Base-by-base conservation (phyloP, 2,113 vertebrate species). In the Halcyon malimbica region DNA sequence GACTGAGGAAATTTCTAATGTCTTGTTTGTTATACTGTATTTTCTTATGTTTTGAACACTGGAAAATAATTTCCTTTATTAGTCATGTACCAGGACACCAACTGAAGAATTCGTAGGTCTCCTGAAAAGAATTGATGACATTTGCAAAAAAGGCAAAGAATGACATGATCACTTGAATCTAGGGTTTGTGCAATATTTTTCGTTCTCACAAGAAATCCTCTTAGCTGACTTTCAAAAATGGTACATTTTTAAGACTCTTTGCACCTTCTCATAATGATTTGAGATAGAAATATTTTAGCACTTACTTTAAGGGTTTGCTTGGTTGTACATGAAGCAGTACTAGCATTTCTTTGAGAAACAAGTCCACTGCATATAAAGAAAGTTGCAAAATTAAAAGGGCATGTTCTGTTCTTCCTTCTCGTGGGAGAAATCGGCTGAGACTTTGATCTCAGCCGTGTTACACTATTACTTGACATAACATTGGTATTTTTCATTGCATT, bases 371-470 rank as follows among this genome's bases (percentile, higher is more conserved):
- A 37, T 63, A 69, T 39, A 44, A 71, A 88, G 18, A 83, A 90
- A 93, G 42, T n/a, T 86, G 24, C n/a, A 88, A 88, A 94, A 96
- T 94, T 64, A 64, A 77, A 85, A 85, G n/a, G 19, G 35, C 50
- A 37, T 57, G 19, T 62, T 90, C 59, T 76, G 13, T 10, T 80
- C 13, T 54, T 89, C 50, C 31, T 79, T 87, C 84, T 87, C 70
- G 48, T 68, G 87, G 65, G 81, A 96, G 28, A 94, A 90, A 91
- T 79, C 39, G 85, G 28, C 54, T 62, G 39, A 83, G 54, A 68
- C 46, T 89, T 94, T 87, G 69, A 95, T 93, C 82, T 91, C 80
- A 83, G 25, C 21, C 37, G 17, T 87, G 28, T 46, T 93, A 41
- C 41, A 62, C 41, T 62, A 37, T 88, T 95, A 82, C 67, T 94